Percentiles rank a stretch among this genome's conserved stretches.
phyloP scores from a whole-genome alignment of 2,888 invertebrate genomes.

The Agonum fuliginosum region DNA sequence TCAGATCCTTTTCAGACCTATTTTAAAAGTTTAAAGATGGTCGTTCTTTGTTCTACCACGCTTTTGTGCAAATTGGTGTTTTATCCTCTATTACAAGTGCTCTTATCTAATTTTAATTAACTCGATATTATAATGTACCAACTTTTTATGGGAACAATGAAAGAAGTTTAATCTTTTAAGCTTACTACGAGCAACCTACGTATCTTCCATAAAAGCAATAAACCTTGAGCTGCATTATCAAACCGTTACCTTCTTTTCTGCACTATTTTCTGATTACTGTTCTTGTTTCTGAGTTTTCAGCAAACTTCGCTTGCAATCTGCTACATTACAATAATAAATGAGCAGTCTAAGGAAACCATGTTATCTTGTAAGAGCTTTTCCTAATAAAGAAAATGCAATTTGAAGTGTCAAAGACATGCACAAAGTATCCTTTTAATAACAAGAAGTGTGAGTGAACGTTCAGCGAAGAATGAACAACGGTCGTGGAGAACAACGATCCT shows the following conservation, averaged over 20 bases:
- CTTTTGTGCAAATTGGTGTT: too few species aligned
- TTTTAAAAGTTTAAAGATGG: too few species aligned
- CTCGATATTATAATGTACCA: too few species aligned
- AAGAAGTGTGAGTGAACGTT: neutral
- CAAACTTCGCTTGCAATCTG: slow-evolving; percentile 8
- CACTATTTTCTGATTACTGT: neutral
- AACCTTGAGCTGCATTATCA: neutral
- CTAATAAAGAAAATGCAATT: slow-evolving; percentile 43
- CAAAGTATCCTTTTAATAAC: slow-evolving; percentile 8
- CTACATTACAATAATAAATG: slow-evolving; percentile 29
- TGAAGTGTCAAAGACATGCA: slow-evolving; percentile 39
- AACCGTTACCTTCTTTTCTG: neutral
- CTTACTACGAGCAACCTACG: too few species aligned
- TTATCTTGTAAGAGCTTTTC: slow-evolving; percentile 34
- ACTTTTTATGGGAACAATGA: too few species aligned
- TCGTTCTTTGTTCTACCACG: too few species aligned
- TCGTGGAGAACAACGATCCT: neutral
- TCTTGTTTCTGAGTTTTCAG: neutral
- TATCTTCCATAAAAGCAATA: too few species aligned
- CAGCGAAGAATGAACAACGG: neutral
- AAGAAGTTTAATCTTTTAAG: too few species aligned
- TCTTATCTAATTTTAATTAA: too few species aligned
- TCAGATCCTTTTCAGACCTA: too few species aligned
- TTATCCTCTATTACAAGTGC: too few species aligned
- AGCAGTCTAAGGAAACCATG: slow-evolving; percentile 3